These are phyloP conservation scores for Eulemur rufifrons DNA, from an alignment of 2,113 vertebrate genomes.

Conservation along the genomic window DNA sequence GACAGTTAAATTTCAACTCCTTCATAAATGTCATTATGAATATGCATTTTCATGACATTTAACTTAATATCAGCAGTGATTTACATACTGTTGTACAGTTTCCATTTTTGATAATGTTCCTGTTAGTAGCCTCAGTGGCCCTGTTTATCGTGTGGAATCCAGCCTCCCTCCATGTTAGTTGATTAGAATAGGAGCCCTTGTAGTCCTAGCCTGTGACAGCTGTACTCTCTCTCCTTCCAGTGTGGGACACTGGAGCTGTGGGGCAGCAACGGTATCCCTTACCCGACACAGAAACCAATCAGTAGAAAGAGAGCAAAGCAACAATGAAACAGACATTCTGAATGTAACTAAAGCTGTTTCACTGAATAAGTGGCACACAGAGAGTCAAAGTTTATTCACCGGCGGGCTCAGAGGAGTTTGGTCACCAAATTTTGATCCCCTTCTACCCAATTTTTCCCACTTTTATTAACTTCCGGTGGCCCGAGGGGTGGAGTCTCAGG, in stretches of 20 bases:
- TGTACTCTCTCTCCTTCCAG: not conserved
- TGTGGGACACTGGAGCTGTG: not conserved
- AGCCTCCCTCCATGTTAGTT: not conserved
- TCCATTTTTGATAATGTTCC: not conserved
- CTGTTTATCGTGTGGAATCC: not conserved
- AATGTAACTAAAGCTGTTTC: not conserved
- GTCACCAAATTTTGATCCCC: too few species aligned
- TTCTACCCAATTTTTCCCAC: too few species aligned
- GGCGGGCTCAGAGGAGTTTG: too few species aligned
- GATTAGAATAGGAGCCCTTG: not conserved
- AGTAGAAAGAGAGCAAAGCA: not conserved
- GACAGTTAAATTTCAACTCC: constrained; percentile 17
- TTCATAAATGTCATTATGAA: constrained; percentile 10
- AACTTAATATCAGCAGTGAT: not conserved
- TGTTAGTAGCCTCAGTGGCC: not conserved
- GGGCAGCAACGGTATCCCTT: not conserved
- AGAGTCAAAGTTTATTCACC: too few species aligned
- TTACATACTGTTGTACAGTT: not conserved
- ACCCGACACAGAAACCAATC: not conserved
- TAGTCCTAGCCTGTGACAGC: not conserved
- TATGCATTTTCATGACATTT: not conserved
- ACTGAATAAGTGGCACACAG: not conserved
- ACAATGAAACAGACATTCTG: not conserved
- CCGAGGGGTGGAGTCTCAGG: too few species aligned
- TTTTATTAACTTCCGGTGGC: too few species aligned